These are phyloP conservation scores for silkworm (Bombyx mori) DNA, from an alignment of 1,140 invertebrate species.

Conservation along the genomic window DNA sequence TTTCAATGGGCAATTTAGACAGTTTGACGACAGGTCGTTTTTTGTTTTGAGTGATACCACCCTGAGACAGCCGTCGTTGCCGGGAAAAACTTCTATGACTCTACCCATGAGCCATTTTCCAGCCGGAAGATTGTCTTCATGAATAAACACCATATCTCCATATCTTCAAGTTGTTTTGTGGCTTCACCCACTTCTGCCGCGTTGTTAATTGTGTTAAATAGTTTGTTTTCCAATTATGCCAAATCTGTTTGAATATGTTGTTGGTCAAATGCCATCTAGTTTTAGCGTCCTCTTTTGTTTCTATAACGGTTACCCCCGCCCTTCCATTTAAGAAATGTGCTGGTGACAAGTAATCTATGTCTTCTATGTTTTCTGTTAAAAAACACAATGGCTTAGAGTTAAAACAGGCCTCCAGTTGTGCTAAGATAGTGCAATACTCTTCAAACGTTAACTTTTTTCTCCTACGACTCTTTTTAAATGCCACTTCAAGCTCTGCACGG, in stretches of 20 bases:
- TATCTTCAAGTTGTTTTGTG: conserved; percentile 8
- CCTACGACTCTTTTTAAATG: conserved; percentile 2
- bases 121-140: conserved; percentile 11
- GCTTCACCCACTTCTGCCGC: conserved; percentile 7
- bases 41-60: conserved; percentile 12
- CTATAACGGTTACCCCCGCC: conserved; percentile 5
- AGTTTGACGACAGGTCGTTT: conserved; percentile 11
- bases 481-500: not conserved
- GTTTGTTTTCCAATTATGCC: conserved; percentile 10
- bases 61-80: conserved; percentile 4
- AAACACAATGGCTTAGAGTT: not conserved
- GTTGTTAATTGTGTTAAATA: conserved; percentile 9
- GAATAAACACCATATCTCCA: conserved; percentile 4
- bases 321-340: conserved; percentile 10
- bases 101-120: conserved; percentile 8
- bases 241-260: conserved; percentile 9
- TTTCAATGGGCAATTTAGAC: conserved; percentile 6
- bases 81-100: conserved; percentile 8
- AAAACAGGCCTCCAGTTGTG: not conserved
- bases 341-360: not conserved
- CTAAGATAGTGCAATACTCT: not conserved
- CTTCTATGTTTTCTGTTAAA: not conserved
- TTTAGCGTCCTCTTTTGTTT: conserved; percentile 6
- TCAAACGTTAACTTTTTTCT: not conserved
- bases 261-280: not conserved